phyloP scores from a whole-genome alignment of 2,113 vertebrate species.

The Regulus satrapa region DNA sequence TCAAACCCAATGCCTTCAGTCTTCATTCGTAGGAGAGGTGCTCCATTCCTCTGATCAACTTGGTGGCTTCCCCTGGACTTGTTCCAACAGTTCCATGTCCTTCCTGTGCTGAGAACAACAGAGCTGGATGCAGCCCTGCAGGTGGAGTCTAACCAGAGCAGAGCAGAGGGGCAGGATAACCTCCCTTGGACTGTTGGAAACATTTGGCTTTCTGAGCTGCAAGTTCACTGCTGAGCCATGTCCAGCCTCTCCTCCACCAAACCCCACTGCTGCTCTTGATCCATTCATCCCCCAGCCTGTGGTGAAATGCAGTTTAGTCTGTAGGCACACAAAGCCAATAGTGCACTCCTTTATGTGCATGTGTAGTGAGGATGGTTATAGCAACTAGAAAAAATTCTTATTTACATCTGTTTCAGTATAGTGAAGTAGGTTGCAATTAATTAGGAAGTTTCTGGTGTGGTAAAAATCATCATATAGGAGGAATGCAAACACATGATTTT shows the following conservation, averaged over 20 bases:
- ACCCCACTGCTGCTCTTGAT: accelerated
- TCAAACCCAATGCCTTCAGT: neutral
- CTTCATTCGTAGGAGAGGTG: neutral
- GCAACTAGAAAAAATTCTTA: constrained; percentile 64
- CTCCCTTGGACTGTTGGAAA: neutral
- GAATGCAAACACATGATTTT: constrained; percentile 81
- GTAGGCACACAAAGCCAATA: neutral
- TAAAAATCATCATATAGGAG: constrained; percentile 79
- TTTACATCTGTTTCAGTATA: constrained; percentile 79
- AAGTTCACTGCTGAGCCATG: neutral
- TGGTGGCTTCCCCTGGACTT: neutral
- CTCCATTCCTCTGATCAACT: neutral
- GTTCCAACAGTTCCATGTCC: neutral
- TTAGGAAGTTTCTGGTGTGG: constrained; percentile 81
- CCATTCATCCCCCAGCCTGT: neutral
- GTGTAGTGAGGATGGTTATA: constrained; percentile 27
- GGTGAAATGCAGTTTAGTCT: neutral
- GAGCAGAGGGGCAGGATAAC: neutral
- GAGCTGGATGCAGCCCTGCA: neutral
- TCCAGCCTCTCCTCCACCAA: neutral
- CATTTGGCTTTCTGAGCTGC: neutral
- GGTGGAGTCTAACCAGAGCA: neutral
- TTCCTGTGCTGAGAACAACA: neutral
- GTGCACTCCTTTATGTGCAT: neutral
- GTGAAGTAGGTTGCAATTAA: constrained; percentile 77